phyloP scores from a whole-genome alignment of 1,140 invertebrate species.

The Hermatobates lingyangjiaoensis region DNA sequence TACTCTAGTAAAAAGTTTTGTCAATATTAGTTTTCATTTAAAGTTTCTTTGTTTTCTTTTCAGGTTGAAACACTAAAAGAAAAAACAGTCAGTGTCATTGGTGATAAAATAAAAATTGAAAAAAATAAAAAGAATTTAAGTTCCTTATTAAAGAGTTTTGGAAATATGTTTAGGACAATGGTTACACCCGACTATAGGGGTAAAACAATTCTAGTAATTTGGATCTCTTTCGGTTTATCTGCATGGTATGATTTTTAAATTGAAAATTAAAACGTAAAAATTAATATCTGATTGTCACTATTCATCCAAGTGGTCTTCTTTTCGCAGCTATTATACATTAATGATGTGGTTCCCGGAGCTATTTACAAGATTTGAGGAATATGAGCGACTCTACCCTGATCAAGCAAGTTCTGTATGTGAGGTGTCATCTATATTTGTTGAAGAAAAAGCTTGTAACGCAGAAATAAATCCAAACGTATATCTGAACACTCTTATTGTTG shows the following conservation, averaged over 20 bases:
- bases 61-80: conserved; percentile 45
- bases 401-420: conserved; percentile 46
- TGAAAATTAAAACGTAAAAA: background rate
- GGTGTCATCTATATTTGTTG: conserved; percentile 32
- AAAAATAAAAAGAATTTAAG: background rate
- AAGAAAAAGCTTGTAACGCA: conserved; percentile 31
- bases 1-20: too few relatives aligned
- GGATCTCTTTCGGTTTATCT: conserved; percentile 52
- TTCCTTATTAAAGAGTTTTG: conserved; percentile 39
- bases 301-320: conserved; percentile 2
- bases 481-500: conserved; percentile 47
- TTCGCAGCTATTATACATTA: conserved; percentile 51
- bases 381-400: conserved; percentile 37
- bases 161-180: conserved; percentile 42
- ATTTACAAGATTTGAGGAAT: conserved; percentile 52
- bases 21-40: too few relatives aligned
- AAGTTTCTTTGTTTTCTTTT: too few relatives aligned
- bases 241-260: conserved; percentile 30
- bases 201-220: conserved; percentile 48
- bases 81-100: conserved; percentile 35
- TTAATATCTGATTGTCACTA: background rate
- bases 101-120: conserved; percentile 1
- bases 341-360: conserved; percentile 72
- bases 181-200: conserved; percentile 45
- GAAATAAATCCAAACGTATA: conserved; percentile 43